A percentile compares a stretch with the other conserved stretches of the same genome.
Conservation (phyloP, 2,113 vertebrate genomes). For the Scortum barcoo region DNA sequence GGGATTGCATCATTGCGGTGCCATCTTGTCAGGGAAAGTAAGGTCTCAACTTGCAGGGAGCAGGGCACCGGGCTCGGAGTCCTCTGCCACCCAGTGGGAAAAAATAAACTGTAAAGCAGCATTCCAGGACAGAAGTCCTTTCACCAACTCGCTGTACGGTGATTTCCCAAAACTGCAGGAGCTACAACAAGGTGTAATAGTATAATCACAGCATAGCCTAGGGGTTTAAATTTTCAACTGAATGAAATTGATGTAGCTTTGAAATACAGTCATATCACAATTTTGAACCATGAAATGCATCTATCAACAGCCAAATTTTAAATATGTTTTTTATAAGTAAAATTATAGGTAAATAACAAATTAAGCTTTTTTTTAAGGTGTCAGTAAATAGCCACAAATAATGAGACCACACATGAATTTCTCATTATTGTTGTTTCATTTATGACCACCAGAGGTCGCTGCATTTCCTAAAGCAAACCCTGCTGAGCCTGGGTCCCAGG, state of each 20-base stretch:
- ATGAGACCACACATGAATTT: constrained; percentile 19
- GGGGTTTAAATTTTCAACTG: not conserved
- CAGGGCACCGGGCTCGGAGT: constrained; percentile 30
- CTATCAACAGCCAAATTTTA: not conserved
- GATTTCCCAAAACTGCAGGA: constrained; percentile 2
- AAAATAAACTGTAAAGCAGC: constrained; percentile 1
- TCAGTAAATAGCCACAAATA: not conserved
- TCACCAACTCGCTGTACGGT: not conserved
- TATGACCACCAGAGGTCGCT: constrained; percentile 61
- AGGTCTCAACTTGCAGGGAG: constrained; percentile 88
- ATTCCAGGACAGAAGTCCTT: constrained; percentile 2
- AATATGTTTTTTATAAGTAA: not conserved
- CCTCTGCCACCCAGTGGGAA: constrained; percentile 27
- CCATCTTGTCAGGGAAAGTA: constrained; percentile 86
- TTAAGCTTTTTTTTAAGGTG: too few relatives aligned
- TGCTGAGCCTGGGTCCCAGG: not conserved
- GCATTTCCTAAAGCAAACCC: constrained; percentile 27
- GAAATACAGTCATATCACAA: not conserved
- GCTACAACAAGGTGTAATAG: not conserved
- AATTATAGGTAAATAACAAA: not conserved
- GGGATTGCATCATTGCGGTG: constrained; percentile 78
- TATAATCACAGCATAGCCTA: not conserved
- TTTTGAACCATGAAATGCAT: not conserved
- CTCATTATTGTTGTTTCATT: constrained; percentile 25
- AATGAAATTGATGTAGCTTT: not conserved